Conservation (phyloP, 2,888 invertebrate species). For the Phasia obesa region DNA sequence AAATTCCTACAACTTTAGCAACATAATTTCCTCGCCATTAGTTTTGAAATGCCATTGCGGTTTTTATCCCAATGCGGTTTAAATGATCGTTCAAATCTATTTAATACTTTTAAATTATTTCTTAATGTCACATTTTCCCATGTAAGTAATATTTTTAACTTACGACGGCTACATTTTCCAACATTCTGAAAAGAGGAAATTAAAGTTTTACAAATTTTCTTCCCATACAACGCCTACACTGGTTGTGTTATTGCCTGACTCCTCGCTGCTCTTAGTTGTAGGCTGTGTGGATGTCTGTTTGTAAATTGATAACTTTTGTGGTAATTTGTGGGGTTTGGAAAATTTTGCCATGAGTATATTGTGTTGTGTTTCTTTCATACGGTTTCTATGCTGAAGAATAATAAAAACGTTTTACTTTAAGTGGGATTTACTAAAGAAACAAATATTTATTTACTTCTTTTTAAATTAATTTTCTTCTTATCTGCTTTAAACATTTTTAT, state of each 20-base stretch:
- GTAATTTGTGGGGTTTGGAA: slow-evolving; percentile 32
- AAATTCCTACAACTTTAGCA: slow-evolving; percentile 21
- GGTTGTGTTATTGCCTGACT: background rate
- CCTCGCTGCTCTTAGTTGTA: background rate
- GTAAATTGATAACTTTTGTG: slow-evolving; percentile 58
- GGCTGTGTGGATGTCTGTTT: slow-evolving; percentile 27
- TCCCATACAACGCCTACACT: slow-evolving; percentile 52
- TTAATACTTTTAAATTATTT: slow-evolving; percentile 56
- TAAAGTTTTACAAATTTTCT: slow-evolving; percentile 29
- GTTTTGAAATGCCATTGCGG: slow-evolving; percentile 1
- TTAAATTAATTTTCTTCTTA: background rate
- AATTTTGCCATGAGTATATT: slow-evolving; percentile 38
- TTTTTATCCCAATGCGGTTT: slow-evolving; percentile 32
- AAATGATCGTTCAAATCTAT: slow-evolving; percentile 52
- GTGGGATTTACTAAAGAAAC: slow-evolving; percentile 20
- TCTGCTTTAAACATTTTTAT: background rate
- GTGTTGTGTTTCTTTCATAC: background rate
- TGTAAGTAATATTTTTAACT: slow-evolving; percentile 40
- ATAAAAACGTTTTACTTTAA: background rate
- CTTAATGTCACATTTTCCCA: slow-evolving; percentile 54
- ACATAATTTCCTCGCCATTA: slow-evolving; percentile 40
- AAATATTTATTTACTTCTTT: background rate
- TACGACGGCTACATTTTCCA: slow-evolving; percentile 9
- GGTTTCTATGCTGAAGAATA: background rate
- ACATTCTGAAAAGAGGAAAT: background rate